Conservation (phyloP, 2,888 invertebrate species). For the Drosophila meridiana region DNA sequence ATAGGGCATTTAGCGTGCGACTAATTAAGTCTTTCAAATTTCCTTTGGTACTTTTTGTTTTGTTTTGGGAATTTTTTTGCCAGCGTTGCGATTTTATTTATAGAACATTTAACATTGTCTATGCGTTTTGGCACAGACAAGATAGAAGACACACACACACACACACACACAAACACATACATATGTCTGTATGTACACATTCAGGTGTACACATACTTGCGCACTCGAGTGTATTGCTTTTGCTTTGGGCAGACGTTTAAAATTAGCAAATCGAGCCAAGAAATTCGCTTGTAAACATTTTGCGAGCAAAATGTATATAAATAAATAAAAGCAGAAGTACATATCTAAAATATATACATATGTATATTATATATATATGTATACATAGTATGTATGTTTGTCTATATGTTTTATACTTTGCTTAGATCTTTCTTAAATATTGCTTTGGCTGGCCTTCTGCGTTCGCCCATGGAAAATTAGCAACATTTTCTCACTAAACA, state of each 20-base stretch:
- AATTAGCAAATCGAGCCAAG: constrained; percentile 56
- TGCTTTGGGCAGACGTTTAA: constrained; percentile 45
- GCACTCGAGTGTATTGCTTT: constrained; percentile 8
- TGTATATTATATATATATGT: constrained; percentile 11
- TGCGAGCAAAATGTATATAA: constrained; percentile 13
- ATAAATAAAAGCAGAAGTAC: constrained; percentile 7
- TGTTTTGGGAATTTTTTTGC: constrained; percentile 62
- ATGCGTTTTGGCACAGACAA: constrained; percentile 56
- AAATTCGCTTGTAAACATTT: constrained; percentile 59
- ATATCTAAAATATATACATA: constrained; percentile 4
- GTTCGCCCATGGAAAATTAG: constrained; percentile 60
- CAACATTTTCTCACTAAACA: constrained; percentile 32
- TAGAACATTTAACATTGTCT: constrained; percentile 63
- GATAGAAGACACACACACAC: constrained; percentile 34
- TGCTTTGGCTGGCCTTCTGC: constrained; percentile 40
- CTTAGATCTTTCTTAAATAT: constrained; percentile 11
- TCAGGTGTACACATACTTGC: constrained; percentile 31
- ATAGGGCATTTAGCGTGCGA: neutral
- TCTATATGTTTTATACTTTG: constrained; percentile 12
- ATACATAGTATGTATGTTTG: constrained; percentile 7
- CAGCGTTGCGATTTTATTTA: constrained; percentile 35
- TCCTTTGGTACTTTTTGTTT: constrained; percentile 16
- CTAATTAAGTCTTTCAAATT: neutral
- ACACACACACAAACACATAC: neutral
- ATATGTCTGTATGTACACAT: neutral